phyloP scores from a whole-genome alignment of 2,888 invertebrate genomes.

The Neoitamus cyanurus region DNA sequence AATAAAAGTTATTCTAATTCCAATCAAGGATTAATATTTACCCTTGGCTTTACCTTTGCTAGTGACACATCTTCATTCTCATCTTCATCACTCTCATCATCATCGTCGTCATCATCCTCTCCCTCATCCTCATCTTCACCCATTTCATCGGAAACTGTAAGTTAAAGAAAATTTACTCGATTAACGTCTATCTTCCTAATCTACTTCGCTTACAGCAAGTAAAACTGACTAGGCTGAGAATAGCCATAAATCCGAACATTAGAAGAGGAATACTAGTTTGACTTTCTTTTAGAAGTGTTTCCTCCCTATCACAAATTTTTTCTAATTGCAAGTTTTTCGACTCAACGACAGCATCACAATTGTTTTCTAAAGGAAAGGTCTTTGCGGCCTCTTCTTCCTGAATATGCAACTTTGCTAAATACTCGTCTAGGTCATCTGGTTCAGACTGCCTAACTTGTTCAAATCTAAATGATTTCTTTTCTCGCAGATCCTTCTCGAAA shows the following conservation, averaged over 20 bases:
- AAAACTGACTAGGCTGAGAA: constrained; percentile 64
- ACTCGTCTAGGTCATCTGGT: constrained; percentile 65
- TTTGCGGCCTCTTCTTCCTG: constrained; percentile 51
- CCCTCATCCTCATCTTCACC: constrained; percentile 69
- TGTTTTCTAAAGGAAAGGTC: not conserved
- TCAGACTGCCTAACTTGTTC: constrained; percentile 21
- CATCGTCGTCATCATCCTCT: constrained; percentile 65
- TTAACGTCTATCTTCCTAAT: constrained; percentile 55
- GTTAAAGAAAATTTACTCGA: constrained; percentile 58
- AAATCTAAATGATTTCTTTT: constrained; percentile 56
- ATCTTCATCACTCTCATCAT: constrained; percentile 73
- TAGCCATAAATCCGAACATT: constrained; percentile 64
- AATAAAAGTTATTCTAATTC: not conserved
- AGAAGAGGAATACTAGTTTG: constrained; percentile 58
- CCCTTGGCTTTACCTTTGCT: constrained; percentile 60
- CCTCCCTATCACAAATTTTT: not conserved
- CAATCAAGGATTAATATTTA: not conserved
- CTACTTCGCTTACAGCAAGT: constrained; percentile 60
- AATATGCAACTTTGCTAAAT: constrained; percentile 59
- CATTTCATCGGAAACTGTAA: constrained; percentile 56
- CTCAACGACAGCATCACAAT: not conserved
- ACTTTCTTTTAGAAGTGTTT: not conserved
- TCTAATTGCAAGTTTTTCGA: not conserved
- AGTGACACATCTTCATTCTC: constrained; percentile 68
- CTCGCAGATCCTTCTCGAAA: constrained; percentile 62